These are phyloP conservation scores for Uria aalge DNA, from an alignment of 2,113 vertebrate species.

Conservation along the genomic window DNA sequence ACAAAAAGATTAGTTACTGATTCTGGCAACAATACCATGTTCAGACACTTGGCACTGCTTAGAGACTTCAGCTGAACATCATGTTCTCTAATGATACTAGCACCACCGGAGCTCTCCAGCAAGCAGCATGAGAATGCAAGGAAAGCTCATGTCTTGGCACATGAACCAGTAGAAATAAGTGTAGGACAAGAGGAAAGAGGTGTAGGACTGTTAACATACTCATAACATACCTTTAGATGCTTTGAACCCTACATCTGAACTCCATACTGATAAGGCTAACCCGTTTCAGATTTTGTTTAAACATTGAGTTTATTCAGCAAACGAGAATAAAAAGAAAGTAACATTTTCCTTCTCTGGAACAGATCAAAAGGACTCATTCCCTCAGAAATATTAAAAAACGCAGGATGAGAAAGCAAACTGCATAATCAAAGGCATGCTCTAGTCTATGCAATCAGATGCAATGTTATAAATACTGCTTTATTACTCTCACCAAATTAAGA, in stretches of 20 bases:
- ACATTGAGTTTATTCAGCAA: not conserved
- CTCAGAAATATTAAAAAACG: not conserved
- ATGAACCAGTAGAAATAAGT: not conserved
- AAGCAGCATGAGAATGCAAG: not conserved
- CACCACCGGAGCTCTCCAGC: not conserved
- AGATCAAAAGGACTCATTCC: not conserved
- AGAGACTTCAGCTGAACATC: not conserved
- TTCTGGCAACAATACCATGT: not conserved
- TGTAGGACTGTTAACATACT: not conserved
- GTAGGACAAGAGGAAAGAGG: not conserved
- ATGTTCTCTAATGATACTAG: not conserved
- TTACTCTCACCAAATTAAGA: not conserved
- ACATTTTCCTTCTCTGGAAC: not conserved
- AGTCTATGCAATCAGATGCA: not conserved
- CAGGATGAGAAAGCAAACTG: not conserved
- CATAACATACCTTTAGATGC: not conserved
- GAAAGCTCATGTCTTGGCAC: not conserved
- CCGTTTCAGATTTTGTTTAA: not conserved
- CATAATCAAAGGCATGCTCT: not conserved
- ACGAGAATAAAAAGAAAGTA: not conserved
- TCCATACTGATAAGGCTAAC: not conserved
- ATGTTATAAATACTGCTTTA: not conserved
- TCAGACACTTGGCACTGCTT: not conserved
- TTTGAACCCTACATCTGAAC: not conserved
- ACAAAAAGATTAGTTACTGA: not conserved